A percentile compares a stretch with the other conserved stretches of the same genome.
Evolutionary conservation across 2,888 invertebrate genomes (phyloP).

Genomic region (Ornithoptera priamus): DNA sequence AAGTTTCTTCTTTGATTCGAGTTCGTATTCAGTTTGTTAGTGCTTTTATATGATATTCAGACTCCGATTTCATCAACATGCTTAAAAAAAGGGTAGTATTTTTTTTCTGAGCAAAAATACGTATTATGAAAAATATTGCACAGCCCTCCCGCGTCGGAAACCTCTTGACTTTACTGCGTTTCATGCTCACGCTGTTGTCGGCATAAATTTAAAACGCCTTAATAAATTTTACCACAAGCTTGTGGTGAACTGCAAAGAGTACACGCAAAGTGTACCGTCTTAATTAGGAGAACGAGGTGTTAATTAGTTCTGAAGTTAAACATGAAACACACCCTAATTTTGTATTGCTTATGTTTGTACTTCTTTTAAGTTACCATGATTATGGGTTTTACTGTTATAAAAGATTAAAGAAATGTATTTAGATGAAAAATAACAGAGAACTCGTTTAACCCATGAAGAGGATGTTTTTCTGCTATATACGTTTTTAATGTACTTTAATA

Average conservation of each 20-base stretch:
- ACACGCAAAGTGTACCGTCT: not conserved
- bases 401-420: too few relatives aligned
- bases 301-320: slow-evolving; percentile 9
- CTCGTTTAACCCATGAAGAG: too few relatives aligned
- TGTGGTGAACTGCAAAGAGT: not conserved
- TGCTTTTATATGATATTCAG: too few relatives aligned
- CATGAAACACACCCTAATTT: not conserved
- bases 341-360: not conserved
- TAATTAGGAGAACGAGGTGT: slow-evolving; percentile 9
- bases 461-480: too few relatives aligned
- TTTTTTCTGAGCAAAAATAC: not conserved
- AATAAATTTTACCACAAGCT: not conserved
- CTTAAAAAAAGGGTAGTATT: not conserved
- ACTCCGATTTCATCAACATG: not conserved
- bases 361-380: not conserved
- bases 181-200: not conserved
- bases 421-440: too few relatives aligned
- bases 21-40: too few relatives aligned
- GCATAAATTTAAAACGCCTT: not conserved
- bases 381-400: too few relatives aligned
- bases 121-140: not conserved
- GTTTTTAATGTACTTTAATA: too few relatives aligned
- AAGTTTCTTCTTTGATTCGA: too few relatives aligned
- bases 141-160: not conserved
- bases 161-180: not conserved